Evolutionary conservation across 2,888 invertebrate species (phyloP), one percentile per base, ranked within the genome.

Genomic region (Chalcis sispes): DNA sequence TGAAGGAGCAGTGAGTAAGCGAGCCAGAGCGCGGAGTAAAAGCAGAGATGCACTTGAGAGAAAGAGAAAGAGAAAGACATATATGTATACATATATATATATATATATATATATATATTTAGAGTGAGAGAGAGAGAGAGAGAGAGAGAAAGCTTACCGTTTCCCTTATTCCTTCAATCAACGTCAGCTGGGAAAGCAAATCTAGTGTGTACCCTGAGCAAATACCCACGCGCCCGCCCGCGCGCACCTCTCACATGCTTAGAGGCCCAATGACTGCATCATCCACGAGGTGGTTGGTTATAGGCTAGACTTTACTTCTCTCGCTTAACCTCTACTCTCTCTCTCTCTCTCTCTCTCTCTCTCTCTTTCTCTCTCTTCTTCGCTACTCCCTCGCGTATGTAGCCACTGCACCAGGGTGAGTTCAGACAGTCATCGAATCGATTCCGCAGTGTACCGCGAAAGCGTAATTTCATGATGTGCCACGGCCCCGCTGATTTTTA

Each of bases 81-180:
- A n/a, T n/a, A n/a, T n/a, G n/a, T n/a, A n/a, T n/a, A n/a, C n/a
- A n/a, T n/a, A n/a, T n/a, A n/a, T n/a, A n/a, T n/a, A n/a, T n/a
- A n/a, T n/a, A n/a, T n/a, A n/a, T n/a, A n/a, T n/a, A n/a, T n/a
- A n/a, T n/a, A n/a, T n/a, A n/a, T n/a, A n/a, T n/a, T n/a, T n/a
- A n/a, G n/a, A n/a, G 81, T 79, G 81, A 82, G 78, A 77, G 77
- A 75, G 77, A 72, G 64, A 54, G 25, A 1, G 10, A n/a, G 54
- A 42, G 81, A 81, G 81, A 82, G 78, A 76, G 81, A 80, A 80
- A 82, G 36, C 62, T 32, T 83, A 81, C 83, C 86, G 86, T 87
- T 88, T 88, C 88, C 87, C 87, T 88, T 88, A 88, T 88, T 88
- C 85, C 87, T 88, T 88, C 88, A 88, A 88, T 88, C 88, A 88